These are phyloP conservation scores for Deroplatys truncata DNA, from an alignment of 2,888 invertebrate species.

Conservation along the genomic window DNA sequence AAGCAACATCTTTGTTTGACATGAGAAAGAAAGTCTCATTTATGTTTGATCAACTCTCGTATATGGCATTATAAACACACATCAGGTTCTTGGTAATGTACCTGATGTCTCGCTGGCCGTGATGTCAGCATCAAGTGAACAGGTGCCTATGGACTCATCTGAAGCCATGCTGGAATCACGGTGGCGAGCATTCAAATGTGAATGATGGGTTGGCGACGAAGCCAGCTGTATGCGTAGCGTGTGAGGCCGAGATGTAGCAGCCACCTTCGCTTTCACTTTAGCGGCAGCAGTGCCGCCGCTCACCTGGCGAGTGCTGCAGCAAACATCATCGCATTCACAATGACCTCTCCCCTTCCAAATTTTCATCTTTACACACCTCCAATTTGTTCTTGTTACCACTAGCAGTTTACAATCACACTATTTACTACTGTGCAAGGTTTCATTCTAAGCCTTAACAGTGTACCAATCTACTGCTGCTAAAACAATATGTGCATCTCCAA, in stretches of 20 bases:
- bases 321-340: slow-evolving; percentile 2
- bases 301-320: slow-evolving; percentile 12
- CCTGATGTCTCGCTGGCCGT: slow-evolving; percentile 35
- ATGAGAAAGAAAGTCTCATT: too few relatives aligned
- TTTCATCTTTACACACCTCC: background rate
- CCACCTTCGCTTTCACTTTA: slow-evolving; percentile 17
- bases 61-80: too few relatives aligned
- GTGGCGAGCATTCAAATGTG: background rate
- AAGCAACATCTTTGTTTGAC: too few relatives aligned
- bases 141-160: slow-evolving; percentile 81
- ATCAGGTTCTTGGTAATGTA: background rate
- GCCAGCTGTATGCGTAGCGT: slow-evolving; percentile 17
- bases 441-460: too few relatives aligned
- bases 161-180: slow-evolving; percentile 28
- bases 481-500: too few relatives aligned
- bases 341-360: background rate
- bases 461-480: too few relatives aligned
- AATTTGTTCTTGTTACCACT: background rate
- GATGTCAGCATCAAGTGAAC: slow-evolving; percentile 80
- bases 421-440: too few relatives aligned
- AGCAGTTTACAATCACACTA: too few relatives aligned
- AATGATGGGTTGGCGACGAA: background rate
- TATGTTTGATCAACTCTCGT: too few relatives aligned
- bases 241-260: slow-evolving; percentile 15
- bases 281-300: slow-evolving; percentile 14